Base-by-base conservation (phyloP, 2,797 vertebrate species). In the Cossypha dichroa region DNA sequence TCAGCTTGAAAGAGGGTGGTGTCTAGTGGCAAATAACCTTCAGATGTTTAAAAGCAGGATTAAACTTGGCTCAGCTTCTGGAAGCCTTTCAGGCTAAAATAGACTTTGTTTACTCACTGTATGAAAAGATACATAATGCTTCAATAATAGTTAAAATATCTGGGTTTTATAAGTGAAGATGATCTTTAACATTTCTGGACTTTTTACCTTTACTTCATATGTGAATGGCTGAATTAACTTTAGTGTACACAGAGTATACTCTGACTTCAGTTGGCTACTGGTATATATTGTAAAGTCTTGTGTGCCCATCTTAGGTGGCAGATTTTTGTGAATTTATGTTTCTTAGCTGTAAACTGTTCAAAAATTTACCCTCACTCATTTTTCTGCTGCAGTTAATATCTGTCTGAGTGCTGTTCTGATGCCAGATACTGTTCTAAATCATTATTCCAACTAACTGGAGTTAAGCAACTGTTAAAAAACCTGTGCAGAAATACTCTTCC, bases 21-120 rank as follows among this genome's bases (percentile, higher is more conserved):
- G 21, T 73, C 85, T 82, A 68, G 10, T 78, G 60, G 34, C 54
- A 94, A 89, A 94, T 87, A 73, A 11, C 68, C 56, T 88, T 76
- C 85, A 93, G 55, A 70, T 90, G 21, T 77, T 92, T 96, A 82
- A 93, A 94, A 92, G 51, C 55, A 74, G 60, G 66, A 80, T 94
- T 97, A 77, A 90, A 63, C 12, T 75, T 82, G 40, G 38, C 59
- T 96, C 33, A 67, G 62, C 81, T 93, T 80, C 82, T 90, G 66
- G 58, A 83, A 73, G 43, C 43, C 60, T 88, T 90, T 95, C 69
- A 69, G 79, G 36, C 45, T 91, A 46, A 83, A 90, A 43, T 26
- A 89, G 56, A 14, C n/a, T 85, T 88, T 85, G 40, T 89, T 96
- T 76, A 66, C 40, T 70, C 21, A 40, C 52, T 70, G 38, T 77